Conservation (phyloP, 2,888 invertebrate genomes). For the Diarsia rubi region DNA sequence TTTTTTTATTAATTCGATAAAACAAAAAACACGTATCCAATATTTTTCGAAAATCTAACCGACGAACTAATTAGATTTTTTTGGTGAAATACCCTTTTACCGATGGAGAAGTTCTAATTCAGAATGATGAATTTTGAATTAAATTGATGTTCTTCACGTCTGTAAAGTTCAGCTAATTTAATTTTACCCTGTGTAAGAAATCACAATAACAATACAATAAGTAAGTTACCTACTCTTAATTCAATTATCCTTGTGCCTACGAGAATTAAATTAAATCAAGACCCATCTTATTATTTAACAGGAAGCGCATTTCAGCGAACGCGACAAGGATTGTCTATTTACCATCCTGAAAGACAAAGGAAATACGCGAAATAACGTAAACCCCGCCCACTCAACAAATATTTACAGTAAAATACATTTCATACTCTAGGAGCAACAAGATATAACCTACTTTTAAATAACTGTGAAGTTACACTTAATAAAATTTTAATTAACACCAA, state of each 20-base stretch:
- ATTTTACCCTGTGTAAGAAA: not conserved
- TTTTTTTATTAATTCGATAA: too few relatives aligned
- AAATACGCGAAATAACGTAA: conserved; percentile 36
- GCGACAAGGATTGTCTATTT: conserved; percentile 32
- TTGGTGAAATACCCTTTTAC: too few relatives aligned
- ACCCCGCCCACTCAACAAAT: conserved; percentile 42
- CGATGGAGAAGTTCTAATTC: too few relatives aligned
- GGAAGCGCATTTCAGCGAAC: conserved; percentile 31
- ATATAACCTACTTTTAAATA: not conserved
- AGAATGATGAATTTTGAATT: too few relatives aligned
- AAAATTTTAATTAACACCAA: conserved; percentile 32
- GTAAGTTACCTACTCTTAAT: not conserved
- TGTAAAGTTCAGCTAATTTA: not conserved
- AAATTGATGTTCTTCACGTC: not conserved
- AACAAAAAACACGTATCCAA: too few relatives aligned
- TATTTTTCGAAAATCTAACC: too few relatives aligned
- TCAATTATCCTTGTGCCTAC: not conserved
- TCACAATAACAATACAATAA: not conserved
- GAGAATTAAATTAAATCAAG: conserved; percentile 19
- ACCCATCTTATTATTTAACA: conserved; percentile 16
- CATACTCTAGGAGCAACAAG: not conserved
- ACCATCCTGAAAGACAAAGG: conserved; percentile 51
- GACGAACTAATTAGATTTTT: too few relatives aligned
- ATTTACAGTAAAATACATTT: not conserved
- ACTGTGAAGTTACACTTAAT: conserved; percentile 15